Evolutionary conservation across 2,113 vertebrate species (phyloP).

Genomic region (Chloropsis hardwickii): DNA sequence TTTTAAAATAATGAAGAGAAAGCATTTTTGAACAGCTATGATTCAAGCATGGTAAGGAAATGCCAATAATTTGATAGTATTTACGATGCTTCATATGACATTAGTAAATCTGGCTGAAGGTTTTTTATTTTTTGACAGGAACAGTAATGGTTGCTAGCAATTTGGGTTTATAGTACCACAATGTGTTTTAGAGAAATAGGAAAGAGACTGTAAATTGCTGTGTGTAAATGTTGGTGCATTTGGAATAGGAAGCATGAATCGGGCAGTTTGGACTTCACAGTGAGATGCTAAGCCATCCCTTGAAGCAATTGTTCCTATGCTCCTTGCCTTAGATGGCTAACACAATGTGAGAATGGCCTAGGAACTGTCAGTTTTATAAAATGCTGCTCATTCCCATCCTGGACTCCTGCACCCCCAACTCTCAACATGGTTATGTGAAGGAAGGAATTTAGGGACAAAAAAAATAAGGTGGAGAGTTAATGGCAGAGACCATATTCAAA

Average conservation of each 20-base stretch:
- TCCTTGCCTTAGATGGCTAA: neutral
- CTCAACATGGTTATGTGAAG: neutral
- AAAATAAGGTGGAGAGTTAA: neutral
- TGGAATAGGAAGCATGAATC: neutral
- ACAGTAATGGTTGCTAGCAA: neutral
- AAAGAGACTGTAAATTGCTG: neutral
- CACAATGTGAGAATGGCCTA: neutral
- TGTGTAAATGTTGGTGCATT: neutral
- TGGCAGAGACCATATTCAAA: neutral
- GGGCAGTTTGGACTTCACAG: neutral
- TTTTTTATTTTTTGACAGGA: neutral
- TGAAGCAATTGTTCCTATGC: neutral
- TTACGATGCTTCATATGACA: neutral
- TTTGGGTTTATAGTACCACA: neutral
- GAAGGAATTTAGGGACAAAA: neutral
- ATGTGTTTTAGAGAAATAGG: neutral
- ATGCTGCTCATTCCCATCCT: neutral
- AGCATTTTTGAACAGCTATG: neutral
- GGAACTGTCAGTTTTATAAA: neutral
- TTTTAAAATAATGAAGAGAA: neutral
- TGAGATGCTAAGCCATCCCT: neutral
- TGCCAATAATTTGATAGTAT: neutral
- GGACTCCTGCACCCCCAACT: neutral
- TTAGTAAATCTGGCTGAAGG: neutral
- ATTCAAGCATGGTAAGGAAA: neutral